Evolutionary conservation across 2,797 vertebrate species (phyloP), one percentile per base, ranked within the genome.

Genomic region (Tamandua tetradactyla): DNA sequence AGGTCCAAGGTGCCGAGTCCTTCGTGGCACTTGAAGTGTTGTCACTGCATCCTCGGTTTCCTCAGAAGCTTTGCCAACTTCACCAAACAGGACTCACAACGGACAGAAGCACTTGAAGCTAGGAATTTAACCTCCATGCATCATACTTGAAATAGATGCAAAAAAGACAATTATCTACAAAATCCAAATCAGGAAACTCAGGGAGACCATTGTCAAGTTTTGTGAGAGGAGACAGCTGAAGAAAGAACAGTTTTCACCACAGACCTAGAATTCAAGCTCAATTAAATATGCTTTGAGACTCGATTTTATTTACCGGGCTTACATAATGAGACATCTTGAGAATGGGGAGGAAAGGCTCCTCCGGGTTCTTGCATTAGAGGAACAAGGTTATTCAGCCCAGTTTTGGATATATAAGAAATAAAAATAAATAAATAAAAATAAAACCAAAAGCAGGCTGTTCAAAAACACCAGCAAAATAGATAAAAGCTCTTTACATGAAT

Each of bases 111-210:
- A 42, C 12, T 75, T 84, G 72, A 91, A 0, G 12, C 81, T 68
- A 94, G 75, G 71, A 11, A 93, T 96, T n/a, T 94, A 89, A 89
- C 95, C 82, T 96, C 93, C 87, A 37, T 30, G 81, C 64, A 79
- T 96, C 83, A 81, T 17, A 74, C 89, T 20, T 74, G 91, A 96
- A 91, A 88, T 68, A 23, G 40, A 80, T 91, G 90, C 40, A 80
- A 89, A 18, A 76, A 79, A 1, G 8, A 32, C 35, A 27, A 22
- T 4, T 0, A 27, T 32, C 75, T 94, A 22, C 27, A 80, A 88
- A 75, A 82, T 61, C 0, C 37, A 76, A 61, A 90, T 23, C 71
- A 20, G 79, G 61, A 96, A 75, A 78, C 32, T 37, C 37, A 91
- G 69, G 89, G 89, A 94, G 44, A 10, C 0, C 27, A 23, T 91